Evolutionary conservation across 2,113 vertebrate genomes (phyloP).

Genomic region (Hippocampus comes): DNA sequence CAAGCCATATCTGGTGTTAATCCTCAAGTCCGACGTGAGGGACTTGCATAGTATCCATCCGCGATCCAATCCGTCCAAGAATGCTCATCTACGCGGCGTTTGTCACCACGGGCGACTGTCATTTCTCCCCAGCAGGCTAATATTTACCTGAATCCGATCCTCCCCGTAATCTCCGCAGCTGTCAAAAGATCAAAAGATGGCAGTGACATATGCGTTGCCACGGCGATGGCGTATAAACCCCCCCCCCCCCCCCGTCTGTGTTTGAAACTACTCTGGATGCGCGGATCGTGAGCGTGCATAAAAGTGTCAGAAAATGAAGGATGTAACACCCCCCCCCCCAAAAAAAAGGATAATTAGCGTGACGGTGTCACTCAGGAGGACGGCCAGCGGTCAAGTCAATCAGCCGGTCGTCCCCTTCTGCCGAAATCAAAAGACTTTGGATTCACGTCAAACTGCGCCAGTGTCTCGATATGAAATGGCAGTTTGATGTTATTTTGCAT

Average conservation of each 20-base stretch:
- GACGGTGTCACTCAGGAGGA: neutral
- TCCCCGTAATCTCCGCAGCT: neutral
- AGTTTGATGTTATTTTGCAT: slow-evolving; percentile 13
- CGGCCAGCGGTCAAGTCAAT: slow-evolving; percentile 17
- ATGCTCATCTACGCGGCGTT: neutral
- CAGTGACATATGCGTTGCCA: neutral
- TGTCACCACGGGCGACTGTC: neutral
- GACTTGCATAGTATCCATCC: neutral
- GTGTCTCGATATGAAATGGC: slow-evolving; percentile 35
- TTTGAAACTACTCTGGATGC: neutral
- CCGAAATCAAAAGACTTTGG: slow-evolving; percentile 29
- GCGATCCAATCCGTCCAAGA: neutral
- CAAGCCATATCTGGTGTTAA: neutral
- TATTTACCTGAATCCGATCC: slow-evolving; percentile 2
- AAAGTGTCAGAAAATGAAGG: neutral
- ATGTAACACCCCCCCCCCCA: neutral
- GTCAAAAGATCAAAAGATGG: slow-evolving; percentile 3
- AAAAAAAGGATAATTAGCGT: neutral
- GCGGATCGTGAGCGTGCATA: neutral
- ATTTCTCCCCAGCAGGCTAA: neutral
- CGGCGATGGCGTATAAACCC: neutral
- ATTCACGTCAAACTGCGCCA: slow-evolving; percentile 34
- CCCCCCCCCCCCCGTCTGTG: neutral
- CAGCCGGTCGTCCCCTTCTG: slow-evolving; percentile 24
- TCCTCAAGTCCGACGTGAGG: neutral